These are phyloP conservation scores for Zelostemma sp. DNA, from an alignment of 1,140 invertebrate species.

Conservation along the genomic window DNA sequence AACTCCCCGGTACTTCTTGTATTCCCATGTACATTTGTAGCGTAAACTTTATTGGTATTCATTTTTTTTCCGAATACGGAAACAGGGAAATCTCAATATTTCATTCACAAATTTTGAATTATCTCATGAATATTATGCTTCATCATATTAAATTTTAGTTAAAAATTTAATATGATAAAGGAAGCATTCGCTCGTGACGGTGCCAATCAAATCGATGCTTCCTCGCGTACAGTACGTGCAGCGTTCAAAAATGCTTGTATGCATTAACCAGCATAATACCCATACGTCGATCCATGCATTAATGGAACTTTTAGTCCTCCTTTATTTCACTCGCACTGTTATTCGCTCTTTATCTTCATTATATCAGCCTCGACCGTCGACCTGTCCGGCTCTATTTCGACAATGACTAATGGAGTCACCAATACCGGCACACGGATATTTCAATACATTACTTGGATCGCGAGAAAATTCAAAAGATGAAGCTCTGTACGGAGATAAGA, in stretches of 20 bases:
- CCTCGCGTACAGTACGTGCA: background rate
- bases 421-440: background rate
- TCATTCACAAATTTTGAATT: no score
- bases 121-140: no score
- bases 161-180: no score
- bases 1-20: background rate
- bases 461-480: background rate
- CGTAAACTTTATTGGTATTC: background rate
- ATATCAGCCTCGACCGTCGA: slow-evolving; percentile 1
- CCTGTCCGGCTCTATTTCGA: slow-evolving; percentile 1
- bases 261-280: background rate
- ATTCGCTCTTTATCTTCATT: slow-evolving; percentile 8
- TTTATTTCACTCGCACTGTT: background rate
- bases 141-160: no score
- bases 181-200: background rate
- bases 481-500: background rate
- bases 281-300: slow-evolving; percentile 1
- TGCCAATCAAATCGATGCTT: background rate
- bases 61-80: slow-evolving; percentile 1
- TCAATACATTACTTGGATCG: background rate
- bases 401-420: background rate
- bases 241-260: background rate
- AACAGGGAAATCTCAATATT: no score
- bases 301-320: slow-evolving; percentile 2
- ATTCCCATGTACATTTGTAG: slow-evolving; percentile 5